Evolutionary conservation across 1,140 invertebrate genomes (phyloP), one percentile per base, ranked within the genome.

Genomic region (Heliothis subflexa): DNA sequence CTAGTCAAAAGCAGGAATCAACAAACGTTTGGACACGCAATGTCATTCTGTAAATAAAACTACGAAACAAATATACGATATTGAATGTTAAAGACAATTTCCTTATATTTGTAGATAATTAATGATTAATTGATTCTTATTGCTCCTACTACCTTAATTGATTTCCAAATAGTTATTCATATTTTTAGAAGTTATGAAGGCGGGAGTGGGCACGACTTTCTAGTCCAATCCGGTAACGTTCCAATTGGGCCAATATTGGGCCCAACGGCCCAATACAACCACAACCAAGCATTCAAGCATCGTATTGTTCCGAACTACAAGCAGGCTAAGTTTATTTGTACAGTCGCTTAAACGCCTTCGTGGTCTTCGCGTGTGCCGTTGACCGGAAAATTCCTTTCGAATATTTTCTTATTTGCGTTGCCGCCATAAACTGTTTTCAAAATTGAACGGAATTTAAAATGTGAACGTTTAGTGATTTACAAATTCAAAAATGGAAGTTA

Each of bases 401-500:
- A 25, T 14, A 52, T 75, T 74, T 64, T 49, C 59, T 75, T 73
- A 73, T 57, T 57, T 73, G 45, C 28, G 1, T 71, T 55, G 25
- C 49, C 49, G 25, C 49, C 49, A 71, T 71, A 68, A 68, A 68
- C 50, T 68, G 12, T 28, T 25, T 68, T 50, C 4, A 49, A 21
- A 52, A 25, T 40, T 13, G 14, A 62, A 45, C 28, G 3, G 25
- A 13, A 59, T 78, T 71, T 16, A 78, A 78, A 70, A 78, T 78
- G 76, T 79, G 47, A 70, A 10, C 14, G 40, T 25, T 50, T 45
- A 40, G 33, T 40, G 54, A 14, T 62, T 33, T 64, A 9, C 54
- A 40, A 18, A 49, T 74, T 70, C 25, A 82, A 81, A 88, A 76
- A 87, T 93, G 89, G 91, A 93, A 89, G 83, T 91, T 72, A 86